Evolutionary conservation across 2,797 vertebrate genomes (phyloP).

Genomic region (Valencia hispanica): DNA sequence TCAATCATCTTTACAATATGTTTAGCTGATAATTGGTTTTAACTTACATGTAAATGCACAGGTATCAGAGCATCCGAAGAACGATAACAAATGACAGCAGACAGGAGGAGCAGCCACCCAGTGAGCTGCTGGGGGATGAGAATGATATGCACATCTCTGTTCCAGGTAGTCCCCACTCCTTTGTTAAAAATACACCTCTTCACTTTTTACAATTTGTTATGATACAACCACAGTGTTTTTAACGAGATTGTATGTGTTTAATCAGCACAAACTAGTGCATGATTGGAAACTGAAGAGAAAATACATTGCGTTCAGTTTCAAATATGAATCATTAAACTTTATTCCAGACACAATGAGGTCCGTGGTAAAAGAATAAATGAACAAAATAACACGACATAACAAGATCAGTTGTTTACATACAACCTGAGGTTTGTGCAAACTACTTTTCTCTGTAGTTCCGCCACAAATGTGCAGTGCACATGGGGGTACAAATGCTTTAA

Average conservation of each 20-base stretch:
- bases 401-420: too few species aligned
- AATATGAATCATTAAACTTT: not conserved
- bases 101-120: slow-evolving; percentile 83
- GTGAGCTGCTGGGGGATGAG: slow-evolving; percentile 84
- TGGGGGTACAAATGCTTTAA: too few species aligned
- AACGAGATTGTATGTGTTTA: not conserved
- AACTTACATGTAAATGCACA: slow-evolving; percentile 46
- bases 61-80: slow-evolving; percentile 97
- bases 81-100: slow-evolving; percentile 94
- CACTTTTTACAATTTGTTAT: not conserved
- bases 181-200: not conserved
- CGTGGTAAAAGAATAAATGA: too few species aligned
- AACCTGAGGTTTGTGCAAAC: too few species aligned
- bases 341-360: too few species aligned
- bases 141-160: slow-evolving; percentile 85
- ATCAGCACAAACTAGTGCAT: not conserved
- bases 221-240: not conserved
- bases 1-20: not conserved
- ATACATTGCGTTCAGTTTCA: not conserved
- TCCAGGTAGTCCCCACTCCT: slow-evolving; percentile 78
- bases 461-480: too few species aligned
- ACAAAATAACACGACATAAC: too few species aligned
- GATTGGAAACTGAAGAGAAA: not conserved
- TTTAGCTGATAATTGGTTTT: not conserved
- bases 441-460: too few species aligned